Conservation (phyloP, 2,888 invertebrate species). For the Drosophila recens region DNA sequence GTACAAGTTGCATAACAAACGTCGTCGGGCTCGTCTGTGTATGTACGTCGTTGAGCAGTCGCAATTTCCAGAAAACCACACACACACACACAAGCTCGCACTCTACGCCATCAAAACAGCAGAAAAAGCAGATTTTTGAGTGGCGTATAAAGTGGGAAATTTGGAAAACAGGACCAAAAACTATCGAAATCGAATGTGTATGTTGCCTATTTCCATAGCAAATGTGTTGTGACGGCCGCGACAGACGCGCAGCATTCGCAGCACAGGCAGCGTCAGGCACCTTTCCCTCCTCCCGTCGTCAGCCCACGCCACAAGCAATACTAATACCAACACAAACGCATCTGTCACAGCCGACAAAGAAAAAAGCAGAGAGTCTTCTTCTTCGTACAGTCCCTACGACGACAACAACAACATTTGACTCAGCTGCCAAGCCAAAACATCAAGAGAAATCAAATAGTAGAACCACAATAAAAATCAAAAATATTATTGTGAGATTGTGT, state of each 20-base stretch:
- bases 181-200: conserved; percentile 53
- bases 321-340: conserved; percentile 58
- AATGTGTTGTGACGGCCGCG: conserved; percentile 64
- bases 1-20: conserved; percentile 73
- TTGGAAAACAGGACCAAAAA: conserved; percentile 19
- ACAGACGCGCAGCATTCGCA: conserved; percentile 52
- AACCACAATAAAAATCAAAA: conserved; percentile 16
- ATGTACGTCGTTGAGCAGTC: conserved; percentile 60
- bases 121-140: conserved; percentile 45
- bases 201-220: conserved; percentile 54
- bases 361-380: conserved; percentile 61
- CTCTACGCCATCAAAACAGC: conserved; percentile 65
- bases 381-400: conserved; percentile 77
- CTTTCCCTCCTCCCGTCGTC: conserved; percentile 42
- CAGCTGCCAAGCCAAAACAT: conserved; percentile 60
- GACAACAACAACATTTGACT: conserved; percentile 55
- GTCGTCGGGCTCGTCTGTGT: conserved; percentile 65
- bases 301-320: conserved; percentile 40
- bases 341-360: conserved; percentile 68
- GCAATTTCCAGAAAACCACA: conserved; percentile 77
- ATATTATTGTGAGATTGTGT: conserved; percentile 7
- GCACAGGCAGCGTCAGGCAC: conserved; percentile 45
- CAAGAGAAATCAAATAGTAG: conserved; percentile 47
- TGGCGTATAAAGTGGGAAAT: conserved; percentile 64
- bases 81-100: conserved; percentile 45